Conservation (phyloP, 2,113 vertebrate genomes). For the Microcebus griseorufus region DNA sequence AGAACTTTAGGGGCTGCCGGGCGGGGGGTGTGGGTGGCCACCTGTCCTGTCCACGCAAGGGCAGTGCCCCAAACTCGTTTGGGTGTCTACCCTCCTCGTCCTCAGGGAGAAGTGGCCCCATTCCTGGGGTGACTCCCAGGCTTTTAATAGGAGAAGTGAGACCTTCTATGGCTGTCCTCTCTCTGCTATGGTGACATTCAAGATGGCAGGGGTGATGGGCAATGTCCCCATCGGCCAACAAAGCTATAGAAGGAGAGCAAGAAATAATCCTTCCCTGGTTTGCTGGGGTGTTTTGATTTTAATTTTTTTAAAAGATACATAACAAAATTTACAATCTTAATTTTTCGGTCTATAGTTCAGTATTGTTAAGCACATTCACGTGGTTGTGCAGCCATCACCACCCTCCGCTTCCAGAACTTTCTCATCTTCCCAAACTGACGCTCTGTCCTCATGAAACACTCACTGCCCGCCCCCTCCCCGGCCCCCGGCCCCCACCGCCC, state of each 20-base stretch:
- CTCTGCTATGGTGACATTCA: neutral
- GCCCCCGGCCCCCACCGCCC: too few relatives aligned
- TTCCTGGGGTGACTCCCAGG: neutral
- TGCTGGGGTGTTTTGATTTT: neutral
- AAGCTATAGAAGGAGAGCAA: neutral
- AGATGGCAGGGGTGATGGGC: neutral
- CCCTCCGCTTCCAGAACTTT: too few relatives aligned
- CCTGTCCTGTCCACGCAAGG: neutral
- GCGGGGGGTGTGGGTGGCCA: neutral
- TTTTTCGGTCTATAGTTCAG: too few relatives aligned
- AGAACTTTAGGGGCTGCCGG: neutral
- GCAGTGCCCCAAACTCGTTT: neutral
- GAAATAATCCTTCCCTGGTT: neutral
- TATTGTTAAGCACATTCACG: too few relatives aligned
- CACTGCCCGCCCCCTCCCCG: too few relatives aligned
- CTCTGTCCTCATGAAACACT: too few relatives aligned
- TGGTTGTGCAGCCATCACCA: too few relatives aligned
- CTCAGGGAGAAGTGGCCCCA: neutral
- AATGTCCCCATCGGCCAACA: neutral
- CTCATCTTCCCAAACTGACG: too few relatives aligned
- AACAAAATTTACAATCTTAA: too few relatives aligned
- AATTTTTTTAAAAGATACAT: neutral
- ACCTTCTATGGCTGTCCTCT: neutral
- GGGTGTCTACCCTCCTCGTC: neutral
- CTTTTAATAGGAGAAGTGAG: neutral